phyloP scores from a whole-genome alignment of 2,888 invertebrate species.

The Perdita meconis region DNA sequence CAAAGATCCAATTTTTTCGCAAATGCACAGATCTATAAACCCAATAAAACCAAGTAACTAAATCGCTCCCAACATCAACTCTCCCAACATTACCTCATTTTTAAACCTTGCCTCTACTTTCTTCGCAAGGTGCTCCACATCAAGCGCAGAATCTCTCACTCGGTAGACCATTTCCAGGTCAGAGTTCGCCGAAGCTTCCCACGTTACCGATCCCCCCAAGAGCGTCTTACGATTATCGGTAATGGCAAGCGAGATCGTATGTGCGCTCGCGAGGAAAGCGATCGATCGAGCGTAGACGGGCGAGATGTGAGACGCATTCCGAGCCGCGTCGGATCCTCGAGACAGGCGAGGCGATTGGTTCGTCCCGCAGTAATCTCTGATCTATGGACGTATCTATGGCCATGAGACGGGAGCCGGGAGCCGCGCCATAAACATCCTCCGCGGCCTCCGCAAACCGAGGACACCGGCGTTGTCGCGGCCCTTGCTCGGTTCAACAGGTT shows the following conservation, averaged over 20 bases:
- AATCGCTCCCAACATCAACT: no score
- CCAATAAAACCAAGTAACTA: no score
- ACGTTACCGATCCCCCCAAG: slow-evolving; percentile 42
- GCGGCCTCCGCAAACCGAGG: slow-evolving; percentile 18
- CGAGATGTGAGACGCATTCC: slow-evolving; percentile 35
- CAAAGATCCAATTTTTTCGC: no score
- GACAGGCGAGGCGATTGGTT: slow-evolving; percentile 59
- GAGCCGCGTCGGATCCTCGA: slow-evolving; percentile 41
- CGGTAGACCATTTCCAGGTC: background rate
- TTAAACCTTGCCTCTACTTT: no score
- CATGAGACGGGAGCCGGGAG: slow-evolving; percentile 50
- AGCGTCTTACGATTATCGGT: slow-evolving; percentile 35
- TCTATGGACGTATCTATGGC: slow-evolving; percentile 63
- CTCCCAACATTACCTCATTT: no score
- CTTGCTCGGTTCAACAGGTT: slow-evolving; percentile 56
- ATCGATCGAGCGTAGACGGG: slow-evolving; percentile 32
- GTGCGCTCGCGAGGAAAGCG: slow-evolving; percentile 39
- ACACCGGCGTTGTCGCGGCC: slow-evolving; percentile 40
- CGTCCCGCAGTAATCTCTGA: slow-evolving; percentile 64
- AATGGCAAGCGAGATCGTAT: slow-evolving; percentile 26
- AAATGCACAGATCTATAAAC: no score
- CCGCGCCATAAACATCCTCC: slow-evolving; percentile 35
- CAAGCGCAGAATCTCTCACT: background rate
- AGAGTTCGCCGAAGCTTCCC: slow-evolving; percentile 31
- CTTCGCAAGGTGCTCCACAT: no score